These are phyloP conservation scores for Listronotus oregonensis DNA, from an alignment of 1,140 invertebrate species.

Conservation along the genomic window DNA sequence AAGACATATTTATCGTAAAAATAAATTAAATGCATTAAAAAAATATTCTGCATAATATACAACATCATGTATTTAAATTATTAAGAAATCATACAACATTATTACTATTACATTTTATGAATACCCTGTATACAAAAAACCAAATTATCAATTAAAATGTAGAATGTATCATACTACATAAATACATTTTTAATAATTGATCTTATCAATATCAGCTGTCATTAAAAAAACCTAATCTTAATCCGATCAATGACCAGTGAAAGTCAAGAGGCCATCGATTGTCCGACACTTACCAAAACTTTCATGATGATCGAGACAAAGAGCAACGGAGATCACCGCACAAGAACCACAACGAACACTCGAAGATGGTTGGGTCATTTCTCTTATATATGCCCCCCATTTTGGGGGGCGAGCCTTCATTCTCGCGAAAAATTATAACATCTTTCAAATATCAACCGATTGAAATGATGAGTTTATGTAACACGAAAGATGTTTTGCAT, in stretches of 20 bases:
- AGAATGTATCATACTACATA: no score
- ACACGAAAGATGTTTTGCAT: neutral
- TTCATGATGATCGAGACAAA: conserved; percentile 17
- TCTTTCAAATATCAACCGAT: conserved; percentile 33
- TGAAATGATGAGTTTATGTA: conserved; percentile 13
- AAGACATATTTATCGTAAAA: no score
- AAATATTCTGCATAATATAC: no score
- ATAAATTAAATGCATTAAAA: no score
- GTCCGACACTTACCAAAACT: conserved; percentile 31
- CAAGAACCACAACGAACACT: conserved; percentile 9
- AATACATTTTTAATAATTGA: no score
- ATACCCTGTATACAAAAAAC: no score
- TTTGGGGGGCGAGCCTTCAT: conserved; percentile 1
- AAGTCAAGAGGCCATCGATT: conserved; percentile 5
- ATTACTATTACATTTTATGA: no score
- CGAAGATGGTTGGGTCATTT: conserved; percentile 5
- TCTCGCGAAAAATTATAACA: conserved; percentile 27
- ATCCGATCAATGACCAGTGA: conserved; percentile 5
- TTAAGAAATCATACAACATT: no score
- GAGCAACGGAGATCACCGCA: conserved; percentile 8
- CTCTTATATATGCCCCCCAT: conserved; percentile 27
- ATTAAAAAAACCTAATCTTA: no score
- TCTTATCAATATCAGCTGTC: no score
- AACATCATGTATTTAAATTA: no score
- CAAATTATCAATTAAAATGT: no score